Evolutionary conservation across 2,888 invertebrate species (phyloP), one percentile per base, ranked within the genome.

Genomic region (Blera fallax): DNA sequence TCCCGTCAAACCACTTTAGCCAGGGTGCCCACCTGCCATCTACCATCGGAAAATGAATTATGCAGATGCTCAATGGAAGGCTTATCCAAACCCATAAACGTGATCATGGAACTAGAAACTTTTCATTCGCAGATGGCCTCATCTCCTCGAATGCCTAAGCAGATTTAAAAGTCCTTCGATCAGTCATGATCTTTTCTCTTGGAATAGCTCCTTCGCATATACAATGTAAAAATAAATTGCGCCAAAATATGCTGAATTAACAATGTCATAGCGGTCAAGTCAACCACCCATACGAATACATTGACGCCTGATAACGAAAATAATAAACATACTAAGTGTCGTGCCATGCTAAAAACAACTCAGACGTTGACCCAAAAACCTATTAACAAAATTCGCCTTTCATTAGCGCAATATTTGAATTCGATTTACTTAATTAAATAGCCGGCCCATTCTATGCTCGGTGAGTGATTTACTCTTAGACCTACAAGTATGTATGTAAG

Each of bases 281-380:
- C 18, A 21, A 16, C 24, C 24, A 54, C 54, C 29, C 16, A 27
- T n/a, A 50, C n/a, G n/a, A n/a, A 50, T 50, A 52, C n/a, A 52
- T 14, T 27, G 27, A n/a, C 11, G n/a, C 11, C 48, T 21, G 48
- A 48, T 54, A 54, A 54, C 16, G 10, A 32, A 14, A 8, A 14
- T 0, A 14, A 14, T 1, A 54, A 29, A 54, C 3, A 8, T 6
- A n/a, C n/a, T n/a, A 14, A 29, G 14, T 52, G 3, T 29, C 27
- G 10, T 14, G 54, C n/a, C 8, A 34, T 18, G 34, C 16, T 32
- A 56, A 56, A 8, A 34, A 56, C 56, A 34, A 21, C 18, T 11
- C 34, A 34, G 34, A 56, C 16, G 21, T 56, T 56, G 56, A 56
- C 56, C 56, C 34, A 56, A 18, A 56, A 34, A 56, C 56, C 34